Conservation (phyloP, 2,113 vertebrate genomes). For the Zosterops hypoxanthus region DNA sequence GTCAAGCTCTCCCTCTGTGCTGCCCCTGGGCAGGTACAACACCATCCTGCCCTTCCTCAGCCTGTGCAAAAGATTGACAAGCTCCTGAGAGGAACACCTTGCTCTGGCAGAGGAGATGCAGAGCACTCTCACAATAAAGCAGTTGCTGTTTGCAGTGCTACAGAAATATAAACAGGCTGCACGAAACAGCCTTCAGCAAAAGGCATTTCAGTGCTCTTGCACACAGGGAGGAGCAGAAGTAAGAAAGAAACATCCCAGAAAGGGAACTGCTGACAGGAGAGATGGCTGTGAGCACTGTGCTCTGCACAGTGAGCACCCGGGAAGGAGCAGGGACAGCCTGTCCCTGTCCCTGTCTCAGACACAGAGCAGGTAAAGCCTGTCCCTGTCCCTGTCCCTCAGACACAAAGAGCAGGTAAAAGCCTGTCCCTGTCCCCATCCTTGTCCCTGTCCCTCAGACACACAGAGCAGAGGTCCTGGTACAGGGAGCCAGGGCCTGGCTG, state of each 20-base stretch:
- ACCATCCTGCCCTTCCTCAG: not conserved
- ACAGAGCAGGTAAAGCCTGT: not conserved
- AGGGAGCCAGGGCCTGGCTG: not conserved
- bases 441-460: not conserved
- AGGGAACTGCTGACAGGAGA: not conserved
- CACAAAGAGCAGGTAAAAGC: not conserved
- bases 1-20: fast-evolving
- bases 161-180: not conserved
- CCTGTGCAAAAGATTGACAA: not conserved
- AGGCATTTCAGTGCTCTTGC: not conserved
- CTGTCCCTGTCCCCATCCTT: not conserved
- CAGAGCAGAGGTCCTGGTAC: not conserved
- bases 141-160: not conserved
- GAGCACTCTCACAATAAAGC: not conserved
- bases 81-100: not conserved
- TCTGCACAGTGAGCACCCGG: not conserved
- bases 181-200: not conserved
- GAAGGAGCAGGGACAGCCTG: not conserved
- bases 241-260: not conserved
- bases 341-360: not conserved
- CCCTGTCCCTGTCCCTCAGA: not conserved
- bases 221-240: not conserved
- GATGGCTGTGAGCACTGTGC: not conserved
- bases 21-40: not conserved
- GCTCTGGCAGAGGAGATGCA: not conserved